phyloP scores from a whole-genome alignment of 2,888 invertebrate genomes.

The Xestia ashworthii region DNA sequence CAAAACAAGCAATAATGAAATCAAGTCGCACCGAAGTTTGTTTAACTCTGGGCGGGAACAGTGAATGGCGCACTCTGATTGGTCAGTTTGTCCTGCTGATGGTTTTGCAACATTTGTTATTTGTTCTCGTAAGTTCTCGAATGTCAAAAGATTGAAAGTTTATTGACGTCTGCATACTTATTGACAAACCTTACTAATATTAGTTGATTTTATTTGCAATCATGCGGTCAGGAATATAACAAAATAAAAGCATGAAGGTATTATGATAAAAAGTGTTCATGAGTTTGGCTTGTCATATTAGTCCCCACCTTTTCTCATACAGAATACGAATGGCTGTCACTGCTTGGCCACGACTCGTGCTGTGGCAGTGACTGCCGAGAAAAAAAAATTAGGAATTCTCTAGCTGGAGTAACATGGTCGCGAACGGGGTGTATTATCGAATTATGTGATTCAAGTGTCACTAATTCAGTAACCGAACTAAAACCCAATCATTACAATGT shows the following conservation, averaged over 20 bases:
- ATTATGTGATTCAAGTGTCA: not conserved
- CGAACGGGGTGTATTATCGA: not conserved
- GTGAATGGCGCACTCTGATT: slow-evolving; percentile 62
- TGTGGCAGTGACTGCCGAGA: too few relatives aligned
- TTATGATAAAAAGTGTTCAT: not conserved
- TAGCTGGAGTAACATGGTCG: not conserved
- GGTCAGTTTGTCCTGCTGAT: slow-evolving; percentile 45
- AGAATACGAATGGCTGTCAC: not conserved
- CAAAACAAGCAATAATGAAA: slow-evolving; percentile 65
- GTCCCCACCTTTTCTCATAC: not conserved
- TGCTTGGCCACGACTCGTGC: not conserved
- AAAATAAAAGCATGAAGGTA: not conserved
- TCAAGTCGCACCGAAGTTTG: slow-evolving; percentile 65
- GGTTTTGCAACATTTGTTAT: slow-evolving; percentile 69
- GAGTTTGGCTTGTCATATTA: not conserved
- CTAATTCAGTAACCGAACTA: not conserved
- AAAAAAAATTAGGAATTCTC: not conserved
- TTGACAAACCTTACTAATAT: not conserved
- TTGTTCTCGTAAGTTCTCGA: slow-evolving; percentile 22
- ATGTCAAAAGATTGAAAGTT: slow-evolving; percentile 31
- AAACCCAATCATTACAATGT: slow-evolving; percentile 42
- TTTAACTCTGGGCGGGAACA: slow-evolving; percentile 73
- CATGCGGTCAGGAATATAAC: not conserved
- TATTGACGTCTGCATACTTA: slow-evolving; percentile 6
- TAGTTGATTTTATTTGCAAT: not conserved